Evolutionary conservation across 1,140 invertebrate species (phyloP).

Genomic region (Pseudomyrmex cubaensis): DNA sequence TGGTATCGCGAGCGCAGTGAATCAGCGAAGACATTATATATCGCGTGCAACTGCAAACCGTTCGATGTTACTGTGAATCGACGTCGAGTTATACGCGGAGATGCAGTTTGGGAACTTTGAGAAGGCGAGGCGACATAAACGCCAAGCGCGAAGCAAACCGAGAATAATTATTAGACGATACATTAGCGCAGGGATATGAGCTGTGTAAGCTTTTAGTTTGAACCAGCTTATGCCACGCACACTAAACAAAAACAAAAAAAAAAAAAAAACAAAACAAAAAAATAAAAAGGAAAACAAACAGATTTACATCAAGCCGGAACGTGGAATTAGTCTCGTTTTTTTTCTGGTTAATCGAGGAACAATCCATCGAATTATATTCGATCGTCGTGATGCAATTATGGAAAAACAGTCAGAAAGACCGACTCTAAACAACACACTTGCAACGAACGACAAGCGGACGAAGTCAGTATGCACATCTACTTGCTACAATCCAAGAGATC

Average conservation of each 20-base stretch:
- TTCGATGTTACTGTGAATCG: conserved; percentile 1
- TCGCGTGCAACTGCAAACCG: not conserved
- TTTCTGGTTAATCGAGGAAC: conserved; percentile 5
- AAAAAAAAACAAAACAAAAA: no score
- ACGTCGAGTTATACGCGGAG: not conserved
- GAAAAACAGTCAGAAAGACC: conserved; percentile 3
- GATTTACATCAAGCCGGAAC: not conserved
- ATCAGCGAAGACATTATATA: conserved; percentile 11
- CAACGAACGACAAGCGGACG: conserved; percentile 1
- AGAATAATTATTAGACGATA: not conserved
- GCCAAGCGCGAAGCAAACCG: not conserved
- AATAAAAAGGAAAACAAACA: not conserved
- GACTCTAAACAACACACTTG: not conserved
- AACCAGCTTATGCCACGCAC: conserved; percentile 6
- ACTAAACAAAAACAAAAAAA: not conserved
- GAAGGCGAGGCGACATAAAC: not conserved
- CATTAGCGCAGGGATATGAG: not conserved
- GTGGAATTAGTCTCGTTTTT: not conserved
- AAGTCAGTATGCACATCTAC: conserved; percentile 12
- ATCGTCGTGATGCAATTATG: conserved; percentile 7
- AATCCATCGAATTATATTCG: conserved; percentile 7
- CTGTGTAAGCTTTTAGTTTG: conserved; percentile 16
- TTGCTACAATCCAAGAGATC: conserved; percentile 6
- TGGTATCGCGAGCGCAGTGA: conserved; percentile 23
- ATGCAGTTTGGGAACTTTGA: conserved; percentile 15